phyloP scores from a whole-genome alignment of 1,140 invertebrate genomes.

The Drosophila subpulchrella region DNA sequence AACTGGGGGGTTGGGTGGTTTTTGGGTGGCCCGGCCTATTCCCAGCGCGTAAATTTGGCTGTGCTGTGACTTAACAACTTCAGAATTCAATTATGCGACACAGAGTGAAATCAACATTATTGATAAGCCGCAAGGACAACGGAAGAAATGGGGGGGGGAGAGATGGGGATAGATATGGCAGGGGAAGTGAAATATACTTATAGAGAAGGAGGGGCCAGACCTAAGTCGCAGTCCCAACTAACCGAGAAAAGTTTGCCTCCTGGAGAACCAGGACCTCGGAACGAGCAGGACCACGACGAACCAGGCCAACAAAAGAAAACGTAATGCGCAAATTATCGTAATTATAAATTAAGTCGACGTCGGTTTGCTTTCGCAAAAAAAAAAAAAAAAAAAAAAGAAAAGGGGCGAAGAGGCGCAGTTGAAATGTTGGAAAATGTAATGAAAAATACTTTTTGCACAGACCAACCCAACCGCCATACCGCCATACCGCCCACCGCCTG shows the following conservation, averaged over 20 bases:
- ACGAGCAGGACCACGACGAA: constrained; percentile 6
- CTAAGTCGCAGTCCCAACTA: constrained; percentile 41
- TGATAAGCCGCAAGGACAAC: constrained; percentile 83
- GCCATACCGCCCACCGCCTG: constrained; percentile 14
- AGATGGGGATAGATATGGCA: constrained; percentile 1
- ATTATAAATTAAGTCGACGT: constrained; percentile 83
- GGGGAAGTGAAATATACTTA: not conserved
- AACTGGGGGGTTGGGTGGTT: no score
- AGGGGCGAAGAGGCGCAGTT: not conserved
- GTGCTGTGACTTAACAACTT: constrained; percentile 79
- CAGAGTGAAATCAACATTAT: constrained; percentile 83
- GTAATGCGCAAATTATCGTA: constrained; percentile 83
- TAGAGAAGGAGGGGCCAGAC: not conserved
- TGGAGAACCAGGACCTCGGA: not conserved
- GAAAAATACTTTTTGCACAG: constrained; percentile 72
- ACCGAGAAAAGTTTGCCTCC: constrained; percentile 66
- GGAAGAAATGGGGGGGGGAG: not conserved
- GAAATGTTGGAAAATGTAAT: constrained; percentile 64
- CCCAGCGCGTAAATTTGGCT: constrained; percentile 76
- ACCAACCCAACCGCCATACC: not conserved
- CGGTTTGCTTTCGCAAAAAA: constrained; percentile 39
- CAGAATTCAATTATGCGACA: constrained; percentile 82
- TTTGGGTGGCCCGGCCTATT: constrained; percentile 22
- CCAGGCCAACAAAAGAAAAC: constrained; percentile 76
- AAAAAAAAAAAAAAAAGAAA: not conserved